Percentiles rank a stretch among this genome's conserved stretches.
phyloP scores from a whole-genome alignment of 2,888 invertebrate species.

The Phengaris arion region DNA sequence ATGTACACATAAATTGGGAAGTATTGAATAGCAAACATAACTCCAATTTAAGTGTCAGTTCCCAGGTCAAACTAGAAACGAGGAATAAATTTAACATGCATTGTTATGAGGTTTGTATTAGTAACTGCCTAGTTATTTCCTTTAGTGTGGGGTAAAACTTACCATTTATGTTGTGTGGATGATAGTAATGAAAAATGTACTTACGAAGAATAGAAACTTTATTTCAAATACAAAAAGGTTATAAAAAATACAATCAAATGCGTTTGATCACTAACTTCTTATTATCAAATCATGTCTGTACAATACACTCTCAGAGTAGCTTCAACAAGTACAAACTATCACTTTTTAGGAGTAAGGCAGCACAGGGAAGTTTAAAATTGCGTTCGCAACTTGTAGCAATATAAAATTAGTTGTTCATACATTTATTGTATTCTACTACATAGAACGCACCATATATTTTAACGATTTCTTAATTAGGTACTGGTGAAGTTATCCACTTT shows the following conservation, averaged over 20 bases:
- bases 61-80: constrained; percentile 43
- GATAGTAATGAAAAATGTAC: constrained; percentile 52
- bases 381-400: not conserved
- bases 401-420: constrained; percentile 5
- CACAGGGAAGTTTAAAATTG: constrained; percentile 7
- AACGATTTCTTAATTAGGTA: not conserved
- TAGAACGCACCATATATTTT: constrained; percentile 12
- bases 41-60: constrained; percentile 33
- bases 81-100: constrained; percentile 41
- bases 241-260: constrained; percentile 79
- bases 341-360: constrained; percentile 24
- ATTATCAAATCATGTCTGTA: constrained; percentile 59
- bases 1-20: constrained; percentile 34
- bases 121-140: constrained; percentile 30
- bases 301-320: constrained; percentile 52
- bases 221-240: constrained; percentile 78
- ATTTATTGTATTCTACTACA: constrained; percentile 18
- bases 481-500: not conserved
- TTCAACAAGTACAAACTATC: constrained; percentile 19
- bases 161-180: constrained; percentile 29
- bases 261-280: constrained; percentile 73
- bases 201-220: constrained; percentile 77
- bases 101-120: constrained; percentile 36
- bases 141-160: constrained; percentile 29
- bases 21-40: constrained; percentile 29